phyloP scores from a whole-genome alignment of 2,888 invertebrate species.

The Aporophyla lueneburgensis region DNA sequence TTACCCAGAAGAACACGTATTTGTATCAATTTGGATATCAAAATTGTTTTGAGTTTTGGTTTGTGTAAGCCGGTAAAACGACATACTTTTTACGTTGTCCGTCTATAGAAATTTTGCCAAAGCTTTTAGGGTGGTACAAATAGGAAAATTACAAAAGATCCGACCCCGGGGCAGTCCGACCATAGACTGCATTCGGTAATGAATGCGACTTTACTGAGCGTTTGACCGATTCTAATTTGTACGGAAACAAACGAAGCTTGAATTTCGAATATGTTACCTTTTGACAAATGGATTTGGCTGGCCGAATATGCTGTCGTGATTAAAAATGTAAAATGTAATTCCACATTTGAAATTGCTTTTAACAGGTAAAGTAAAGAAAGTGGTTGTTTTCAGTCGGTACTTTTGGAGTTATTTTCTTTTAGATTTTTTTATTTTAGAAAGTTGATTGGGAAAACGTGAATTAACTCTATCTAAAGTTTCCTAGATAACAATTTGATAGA shows the following conservation, averaged over 20 bases:
- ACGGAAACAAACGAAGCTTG: slow-evolving; percentile 64
- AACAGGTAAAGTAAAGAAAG: not conserved
- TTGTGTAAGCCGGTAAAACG: slow-evolving; percentile 14
- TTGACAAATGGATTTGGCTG: slow-evolving; percentile 36
- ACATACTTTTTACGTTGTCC: not conserved
- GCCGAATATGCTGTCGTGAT: slow-evolving; percentile 22
- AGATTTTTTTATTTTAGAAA: too few species aligned
- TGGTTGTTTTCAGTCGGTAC: not conserved
- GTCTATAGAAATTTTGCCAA: slow-evolving; percentile 13
- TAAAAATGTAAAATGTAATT: slow-evolving; percentile 36
- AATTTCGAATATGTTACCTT: slow-evolving; percentile 62
- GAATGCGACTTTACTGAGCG: slow-evolving; percentile 72
- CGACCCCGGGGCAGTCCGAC: slow-evolving; percentile 64
- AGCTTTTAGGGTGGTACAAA: slow-evolving; percentile 73
- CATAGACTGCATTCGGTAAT: slow-evolving; percentile 76
- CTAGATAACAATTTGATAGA: not conserved
- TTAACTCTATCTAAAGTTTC: not conserved
- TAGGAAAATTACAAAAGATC: slow-evolving; percentile 70
- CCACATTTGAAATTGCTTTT: slow-evolving; percentile 30
- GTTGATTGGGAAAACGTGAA: not conserved
- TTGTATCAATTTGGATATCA: not conserved
- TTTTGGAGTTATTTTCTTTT: not conserved
- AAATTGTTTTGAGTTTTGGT: not conserved
- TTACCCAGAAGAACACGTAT: not conserved
- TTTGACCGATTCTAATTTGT: slow-evolving; percentile 77